These are phyloP conservation scores for Doryteuthis pealeii DNA, from an alignment of 1,140 invertebrate species.

Conservation along the genomic window DNA sequence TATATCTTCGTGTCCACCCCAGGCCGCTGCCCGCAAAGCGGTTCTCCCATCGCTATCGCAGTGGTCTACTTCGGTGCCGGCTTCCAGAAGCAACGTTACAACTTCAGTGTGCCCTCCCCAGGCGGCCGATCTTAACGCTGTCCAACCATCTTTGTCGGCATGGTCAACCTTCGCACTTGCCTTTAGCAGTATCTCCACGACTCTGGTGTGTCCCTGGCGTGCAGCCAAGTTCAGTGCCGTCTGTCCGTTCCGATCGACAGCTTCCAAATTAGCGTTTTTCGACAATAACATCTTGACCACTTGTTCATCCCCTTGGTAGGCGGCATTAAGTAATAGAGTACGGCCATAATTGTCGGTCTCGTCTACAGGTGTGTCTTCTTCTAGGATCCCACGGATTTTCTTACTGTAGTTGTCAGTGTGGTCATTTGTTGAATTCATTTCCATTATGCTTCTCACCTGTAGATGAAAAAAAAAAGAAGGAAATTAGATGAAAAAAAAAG, in stretches of 20 bases:
- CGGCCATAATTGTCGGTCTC: conserved; percentile 64
- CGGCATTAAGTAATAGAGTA: conserved; percentile 72
- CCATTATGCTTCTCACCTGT: conserved; percentile 23
- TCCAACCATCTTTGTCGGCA: conserved; percentile 62
- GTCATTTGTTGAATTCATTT: conserved; percentile 41
- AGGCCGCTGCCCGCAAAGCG: conserved; percentile 86
- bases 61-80: conserved; percentile 79
- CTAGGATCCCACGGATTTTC: conserved; percentile 22
- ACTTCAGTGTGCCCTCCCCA: conserved; percentile 85
- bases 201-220: conserved; percentile 63
- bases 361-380: conserved; percentile 41
- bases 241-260: conserved; percentile 78
- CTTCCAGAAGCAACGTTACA: conserved; percentile 72
- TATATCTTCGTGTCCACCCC: conserved; percentile 90
- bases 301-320: conserved; percentile 77
- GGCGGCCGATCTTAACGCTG: conserved; percentile 69
- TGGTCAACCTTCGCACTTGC: conserved; percentile 55
- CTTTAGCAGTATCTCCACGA: conserved; percentile 55
- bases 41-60: conserved; percentile 82
- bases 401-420: conserved; percentile 32
- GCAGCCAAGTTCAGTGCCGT: conserved; percentile 77
- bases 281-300: conserved; percentile 74
- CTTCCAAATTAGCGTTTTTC: conserved; percentile 80
- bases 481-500: too few species aligned
- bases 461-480: too few species aligned